Conservation (phyloP, 2,888 invertebrate species). For the Margaritifera margaritifera region DNA sequence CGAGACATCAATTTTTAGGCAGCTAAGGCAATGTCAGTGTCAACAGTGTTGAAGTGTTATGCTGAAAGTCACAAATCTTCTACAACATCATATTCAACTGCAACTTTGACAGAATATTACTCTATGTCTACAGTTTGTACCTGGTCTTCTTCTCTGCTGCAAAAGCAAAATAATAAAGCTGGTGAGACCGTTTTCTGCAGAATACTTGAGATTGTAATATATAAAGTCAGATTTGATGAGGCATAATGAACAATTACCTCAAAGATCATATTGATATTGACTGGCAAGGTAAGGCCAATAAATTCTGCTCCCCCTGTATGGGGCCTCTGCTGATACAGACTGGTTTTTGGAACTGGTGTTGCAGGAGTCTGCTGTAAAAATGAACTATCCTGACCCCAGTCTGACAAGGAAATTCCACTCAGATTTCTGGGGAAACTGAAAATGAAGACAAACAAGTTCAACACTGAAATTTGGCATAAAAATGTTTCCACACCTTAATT, state of each 20-base stretch:
- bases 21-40: too few species aligned
- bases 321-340: constrained; percentile 48
- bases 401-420: constrained; percentile 51
- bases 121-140: too few species aligned
- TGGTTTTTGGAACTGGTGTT: constrained; percentile 42
- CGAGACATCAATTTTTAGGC: too few species aligned
- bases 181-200: too few species aligned
- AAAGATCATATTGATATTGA: constrained; percentile 81
- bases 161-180: too few species aligned
- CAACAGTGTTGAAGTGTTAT: too few species aligned
- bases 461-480: neutral
- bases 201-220: neutral
- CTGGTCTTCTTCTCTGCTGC: too few species aligned
- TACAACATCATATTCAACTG: too few species aligned
- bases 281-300: constrained; percentile 84
- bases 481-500: neutral
- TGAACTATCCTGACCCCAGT: constrained; percentile 36
- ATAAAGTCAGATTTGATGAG: too few species aligned
- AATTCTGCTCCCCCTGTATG: constrained; percentile 61
- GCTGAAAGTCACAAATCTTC: too few species aligned
- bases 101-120: too few species aligned
- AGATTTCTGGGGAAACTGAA: constrained; percentile 38
- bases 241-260: constrained; percentile 71
- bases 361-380: constrained; percentile 26
- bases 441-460: constrained; percentile 1